phyloP scores from a whole-genome alignment of 2,797 vertebrate genomes.

The Spheniscus humboldti region DNA sequence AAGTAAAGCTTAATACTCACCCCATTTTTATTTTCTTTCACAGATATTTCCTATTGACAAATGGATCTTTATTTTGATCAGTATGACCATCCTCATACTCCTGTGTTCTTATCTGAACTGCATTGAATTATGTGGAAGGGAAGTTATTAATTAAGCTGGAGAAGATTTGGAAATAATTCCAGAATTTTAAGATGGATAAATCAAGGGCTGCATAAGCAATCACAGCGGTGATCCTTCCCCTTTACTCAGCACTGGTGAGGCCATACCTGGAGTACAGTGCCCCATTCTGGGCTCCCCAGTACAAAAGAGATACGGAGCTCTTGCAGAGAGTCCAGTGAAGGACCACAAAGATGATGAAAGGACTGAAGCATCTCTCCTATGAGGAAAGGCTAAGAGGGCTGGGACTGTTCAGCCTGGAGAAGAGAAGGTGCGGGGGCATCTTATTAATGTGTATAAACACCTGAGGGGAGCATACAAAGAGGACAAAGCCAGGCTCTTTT shows the following conservation, averaged over 20 bases:
- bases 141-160: background rate
- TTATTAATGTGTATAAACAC: background rate
- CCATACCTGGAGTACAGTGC: background rate
- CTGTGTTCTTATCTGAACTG: background rate
- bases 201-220: background rate
- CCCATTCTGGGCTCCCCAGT: background rate
- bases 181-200: background rate
- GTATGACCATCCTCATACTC: background rate
- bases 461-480: background rate
- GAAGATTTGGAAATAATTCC: background rate
- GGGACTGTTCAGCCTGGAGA: background rate
- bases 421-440: background rate
- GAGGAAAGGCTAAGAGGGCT: background rate
- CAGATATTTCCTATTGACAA: background rate
- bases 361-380: background rate
- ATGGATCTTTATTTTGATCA: background rate
- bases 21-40: background rate
- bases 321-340: background rate
- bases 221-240: background rate
- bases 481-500: background rate
- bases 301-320: background rate
- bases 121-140: background rate
- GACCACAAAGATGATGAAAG: background rate
- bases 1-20: background rate
- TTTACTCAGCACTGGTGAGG: background rate